These are phyloP conservation scores for Lepilemur ruficaudatus DNA, from an alignment of 2,797 vertebrate genomes.

Conservation along the genomic window DNA sequence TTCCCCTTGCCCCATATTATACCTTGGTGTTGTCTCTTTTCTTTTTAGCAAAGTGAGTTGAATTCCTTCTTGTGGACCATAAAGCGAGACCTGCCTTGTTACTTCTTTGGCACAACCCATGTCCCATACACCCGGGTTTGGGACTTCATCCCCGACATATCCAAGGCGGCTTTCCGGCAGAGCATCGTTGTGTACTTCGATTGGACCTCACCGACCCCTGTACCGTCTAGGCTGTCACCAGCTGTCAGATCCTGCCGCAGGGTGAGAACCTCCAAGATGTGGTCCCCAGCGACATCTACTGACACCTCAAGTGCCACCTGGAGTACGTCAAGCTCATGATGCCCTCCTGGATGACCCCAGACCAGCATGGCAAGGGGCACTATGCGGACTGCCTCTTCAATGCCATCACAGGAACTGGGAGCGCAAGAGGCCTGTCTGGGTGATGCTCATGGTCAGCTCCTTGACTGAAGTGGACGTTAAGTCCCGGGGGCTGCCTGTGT, in stretches of 20 bases:
- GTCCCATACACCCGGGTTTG: conserved; percentile 93
- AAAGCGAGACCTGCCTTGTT: conserved; percentile 91
- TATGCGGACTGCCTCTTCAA: conserved; percentile 94
- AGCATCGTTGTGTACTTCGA: conserved; percentile 93
- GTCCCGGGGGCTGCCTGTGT: conserved; percentile 89
- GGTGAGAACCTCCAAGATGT: conserved; percentile 92
- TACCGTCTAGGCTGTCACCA: conserved; percentile 91
- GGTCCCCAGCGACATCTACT: conserved; percentile 90
- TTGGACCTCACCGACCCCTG: conserved; percentile 93
- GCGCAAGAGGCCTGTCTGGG: conserved; percentile 92
- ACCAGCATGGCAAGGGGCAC: conserved; percentile 91
- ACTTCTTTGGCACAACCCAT: conserved; percentile 94
- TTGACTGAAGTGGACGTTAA: conserved; percentile 92
- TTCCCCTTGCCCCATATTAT: not conserved
- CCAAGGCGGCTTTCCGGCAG: conserved; percentile 92
- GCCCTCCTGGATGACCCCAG: conserved; percentile 94
- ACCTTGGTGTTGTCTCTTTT: conserved; percentile 32
- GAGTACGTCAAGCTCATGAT: conserved; percentile 94
- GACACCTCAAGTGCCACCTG: conserved; percentile 89
- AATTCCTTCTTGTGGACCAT: conserved; percentile 96
- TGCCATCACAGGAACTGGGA: conserved; percentile 94
- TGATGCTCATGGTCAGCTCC: conserved; percentile 95
- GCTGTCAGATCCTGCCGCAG: conserved; percentile 92
- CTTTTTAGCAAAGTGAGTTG: conserved; percentile 89
- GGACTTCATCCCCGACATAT: conserved; percentile 93